Percentiles rank a stretch among this genome's conserved stretches.
Evolutionary conservation across 2,797 vertebrate species (phyloP).

Genomic region (Pelobates cultripes): DNA sequence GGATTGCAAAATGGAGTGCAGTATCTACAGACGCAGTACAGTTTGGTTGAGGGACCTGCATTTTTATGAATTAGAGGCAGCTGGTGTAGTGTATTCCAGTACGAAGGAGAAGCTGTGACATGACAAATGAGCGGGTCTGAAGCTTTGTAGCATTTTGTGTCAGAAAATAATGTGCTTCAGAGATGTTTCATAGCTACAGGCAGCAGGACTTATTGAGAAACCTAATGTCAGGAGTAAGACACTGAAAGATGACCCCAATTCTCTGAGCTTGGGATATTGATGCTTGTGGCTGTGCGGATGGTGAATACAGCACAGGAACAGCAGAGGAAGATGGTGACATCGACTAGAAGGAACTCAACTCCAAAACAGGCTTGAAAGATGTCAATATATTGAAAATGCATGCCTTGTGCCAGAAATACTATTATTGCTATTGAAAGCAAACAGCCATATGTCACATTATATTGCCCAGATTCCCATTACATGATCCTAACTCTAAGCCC

Average conservation of each 20-base stretch:
- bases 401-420: too few relatives aligned
- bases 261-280: not conserved
- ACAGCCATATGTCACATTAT: too few relatives aligned
- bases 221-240: not conserved
- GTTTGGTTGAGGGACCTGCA: too few relatives aligned
- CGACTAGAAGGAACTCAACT: not conserved
- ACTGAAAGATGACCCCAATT: not conserved
- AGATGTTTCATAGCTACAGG: not conserved
- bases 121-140: not conserved
- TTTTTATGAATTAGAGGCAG: slow-evolving; percentile 2
- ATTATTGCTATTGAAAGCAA: too few relatives aligned
- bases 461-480: too few relatives aligned
- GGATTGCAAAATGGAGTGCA: too few relatives aligned
- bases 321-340: not conserved
- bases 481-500: too few relatives aligned
- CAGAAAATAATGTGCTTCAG: not conserved
- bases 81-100: not conserved
- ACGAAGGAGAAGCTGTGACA: not conserved
- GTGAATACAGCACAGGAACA: not conserved
- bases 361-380: too few relatives aligned
- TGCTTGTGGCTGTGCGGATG: not conserved
- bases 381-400: too few relatives aligned
- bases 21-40: too few relatives aligned
- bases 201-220: not conserved
- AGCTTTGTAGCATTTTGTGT: not conserved